Conservation (phyloP, 1,140 invertebrate species). For the Pararge aegeria region DNA sequence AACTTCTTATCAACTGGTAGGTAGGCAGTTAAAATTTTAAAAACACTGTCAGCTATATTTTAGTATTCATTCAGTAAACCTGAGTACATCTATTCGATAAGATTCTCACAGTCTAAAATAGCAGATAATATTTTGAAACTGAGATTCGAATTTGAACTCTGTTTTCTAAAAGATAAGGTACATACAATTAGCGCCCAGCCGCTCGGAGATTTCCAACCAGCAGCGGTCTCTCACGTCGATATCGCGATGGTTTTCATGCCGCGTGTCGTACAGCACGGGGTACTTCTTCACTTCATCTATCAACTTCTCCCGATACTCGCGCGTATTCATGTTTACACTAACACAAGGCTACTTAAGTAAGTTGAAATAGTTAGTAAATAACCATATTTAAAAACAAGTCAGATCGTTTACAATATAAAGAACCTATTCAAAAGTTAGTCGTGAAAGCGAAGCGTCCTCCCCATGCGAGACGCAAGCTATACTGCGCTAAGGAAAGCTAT, state of each 20-base stretch:
- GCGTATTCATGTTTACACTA: conserved; percentile 34
- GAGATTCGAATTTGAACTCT: conserved; percentile 22
- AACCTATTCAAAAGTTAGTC: background rate
- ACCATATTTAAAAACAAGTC: no score
- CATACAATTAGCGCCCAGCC: conserved; percentile 64
- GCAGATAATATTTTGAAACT: no score
- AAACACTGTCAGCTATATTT: no score
- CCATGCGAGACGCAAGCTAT: conserved; percentile 58
- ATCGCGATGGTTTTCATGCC: conserved; percentile 65
- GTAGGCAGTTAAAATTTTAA: no score
- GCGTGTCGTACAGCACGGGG: conserved; percentile 67
- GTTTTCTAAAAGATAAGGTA: conserved; percentile 14
- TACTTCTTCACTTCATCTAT: conserved; percentile 71
- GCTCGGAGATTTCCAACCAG: conserved; percentile 66
- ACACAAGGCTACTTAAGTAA: background rate
- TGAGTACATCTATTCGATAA: no score
- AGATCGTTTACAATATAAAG: no score
- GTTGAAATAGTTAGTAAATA: background rate
- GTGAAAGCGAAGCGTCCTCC: conserved; percentile 32
- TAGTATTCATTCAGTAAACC: no score
- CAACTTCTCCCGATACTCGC: conserved; percentile 53
- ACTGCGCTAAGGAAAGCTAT: conserved; percentile 62
- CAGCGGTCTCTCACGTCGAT: conserved; percentile 63
- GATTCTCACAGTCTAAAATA: no score
- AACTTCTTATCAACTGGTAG: no score